phyloP scores from a whole-genome alignment of 2,888 invertebrate species.

The Ecliptopera silaceata region DNA sequence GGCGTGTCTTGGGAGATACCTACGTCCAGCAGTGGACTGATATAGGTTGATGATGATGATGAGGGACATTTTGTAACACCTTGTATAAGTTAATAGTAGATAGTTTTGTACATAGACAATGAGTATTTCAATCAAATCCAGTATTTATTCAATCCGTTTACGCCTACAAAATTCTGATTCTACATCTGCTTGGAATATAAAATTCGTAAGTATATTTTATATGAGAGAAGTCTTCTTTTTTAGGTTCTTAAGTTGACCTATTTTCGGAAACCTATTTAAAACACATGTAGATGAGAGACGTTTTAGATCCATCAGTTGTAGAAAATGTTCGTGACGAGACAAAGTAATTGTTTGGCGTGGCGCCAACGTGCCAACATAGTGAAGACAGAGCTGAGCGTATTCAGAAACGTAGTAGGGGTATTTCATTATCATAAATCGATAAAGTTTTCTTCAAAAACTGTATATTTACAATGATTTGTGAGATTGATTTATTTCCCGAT shows the following conservation, averaged over 20 bases:
- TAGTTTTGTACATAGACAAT: too few species aligned
- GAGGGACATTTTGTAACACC: too few species aligned
- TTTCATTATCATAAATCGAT: too few species aligned
- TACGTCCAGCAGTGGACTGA: too few species aligned
- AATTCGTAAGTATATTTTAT: too few species aligned
- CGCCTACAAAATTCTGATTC: neutral
- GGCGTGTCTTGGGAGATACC: too few species aligned
- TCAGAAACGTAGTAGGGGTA: conserved; percentile 1
- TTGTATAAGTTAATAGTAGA: too few species aligned
- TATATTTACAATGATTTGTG: too few species aligned
- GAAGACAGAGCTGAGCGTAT: conserved; percentile 30
- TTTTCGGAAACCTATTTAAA: conserved; percentile 28
- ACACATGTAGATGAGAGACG: conserved; percentile 41
- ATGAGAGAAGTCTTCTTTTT: neutral
- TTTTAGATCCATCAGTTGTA: conserved; percentile 64
- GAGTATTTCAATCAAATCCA: too few species aligned
- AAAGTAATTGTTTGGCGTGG: conserved; percentile 75
- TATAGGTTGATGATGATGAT: too few species aligned
- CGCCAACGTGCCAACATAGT: conserved; percentile 52
- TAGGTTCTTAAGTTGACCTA: conserved; percentile 6
- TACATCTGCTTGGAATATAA: neutral
- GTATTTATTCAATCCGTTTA: neutral
- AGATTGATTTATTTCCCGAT: too few species aligned
- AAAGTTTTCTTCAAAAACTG: too few species aligned
- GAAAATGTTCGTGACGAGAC: conserved; percentile 71